These are phyloP conservation scores for Parus major DNA, from an alignment of 2,113 vertebrate species.

Conservation along the genomic window DNA sequence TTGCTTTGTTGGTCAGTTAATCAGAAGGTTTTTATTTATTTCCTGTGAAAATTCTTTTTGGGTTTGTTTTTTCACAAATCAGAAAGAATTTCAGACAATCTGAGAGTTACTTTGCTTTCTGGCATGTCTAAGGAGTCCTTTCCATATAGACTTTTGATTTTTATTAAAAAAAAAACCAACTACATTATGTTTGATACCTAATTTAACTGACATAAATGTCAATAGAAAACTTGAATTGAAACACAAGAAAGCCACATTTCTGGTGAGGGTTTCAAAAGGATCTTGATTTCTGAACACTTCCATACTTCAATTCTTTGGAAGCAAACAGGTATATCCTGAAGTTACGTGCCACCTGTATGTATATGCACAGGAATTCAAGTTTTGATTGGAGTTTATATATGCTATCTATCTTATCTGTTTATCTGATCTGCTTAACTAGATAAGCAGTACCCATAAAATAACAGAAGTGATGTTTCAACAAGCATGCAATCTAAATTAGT, in stretches of 20 bases:
- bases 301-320: background rate
- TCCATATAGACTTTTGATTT: background rate
- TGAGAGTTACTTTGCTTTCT: background rate
- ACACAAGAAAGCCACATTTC: background rate
- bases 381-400: background rate
- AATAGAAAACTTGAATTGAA: background rate
- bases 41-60: background rate
- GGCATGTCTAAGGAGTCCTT: background rate
- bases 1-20: slow-evolving; percentile 31
- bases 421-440: background rate
- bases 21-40: slow-evolving; percentile 13
- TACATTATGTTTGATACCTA: background rate
- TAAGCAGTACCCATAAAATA: background rate
- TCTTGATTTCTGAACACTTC: background rate
- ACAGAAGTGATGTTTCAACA: background rate
- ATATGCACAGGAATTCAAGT: background rate
- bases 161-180: background rate
- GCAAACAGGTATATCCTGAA: background rate
- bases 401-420: background rate
- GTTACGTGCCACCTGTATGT: background rate
- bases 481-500: background rate
- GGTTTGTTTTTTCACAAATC: background rate
- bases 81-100: background rate
- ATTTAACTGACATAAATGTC: background rate
- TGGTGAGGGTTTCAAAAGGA: background rate